Evolutionary conservation across 2,888 invertebrate species (phyloP).

Genomic region (Ormyrus thymus): DNA sequence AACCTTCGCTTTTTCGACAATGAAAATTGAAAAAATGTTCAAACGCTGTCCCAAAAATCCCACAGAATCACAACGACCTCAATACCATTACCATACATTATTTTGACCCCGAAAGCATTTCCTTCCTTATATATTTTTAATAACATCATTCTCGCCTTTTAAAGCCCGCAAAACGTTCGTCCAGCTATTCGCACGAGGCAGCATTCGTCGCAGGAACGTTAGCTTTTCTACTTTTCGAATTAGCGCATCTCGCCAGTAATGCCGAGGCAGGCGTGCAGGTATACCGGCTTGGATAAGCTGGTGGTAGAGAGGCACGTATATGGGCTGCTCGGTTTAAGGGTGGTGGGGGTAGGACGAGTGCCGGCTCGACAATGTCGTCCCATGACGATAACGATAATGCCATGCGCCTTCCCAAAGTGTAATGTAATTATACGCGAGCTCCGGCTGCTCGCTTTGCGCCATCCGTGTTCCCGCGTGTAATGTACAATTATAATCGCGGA

Average conservation of each 20-base stretch:
- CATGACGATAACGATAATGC: conserved; percentile 54
- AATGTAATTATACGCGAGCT: conserved; percentile 51
- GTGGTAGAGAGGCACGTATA: conserved; percentile 28
- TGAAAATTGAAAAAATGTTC: too few relatives aligned
- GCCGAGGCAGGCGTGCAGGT: neutral
- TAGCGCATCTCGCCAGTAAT: conserved; percentile 15
- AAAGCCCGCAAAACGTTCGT: too few relatives aligned
- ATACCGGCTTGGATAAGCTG: neutral
- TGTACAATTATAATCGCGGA: conserved; percentile 53
- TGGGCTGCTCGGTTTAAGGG: conserved; percentile 26
- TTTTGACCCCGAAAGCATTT: neutral
- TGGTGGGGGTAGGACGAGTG: neutral
- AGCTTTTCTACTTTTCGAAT: conserved; percentile 47
- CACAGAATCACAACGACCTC: too few relatives aligned
- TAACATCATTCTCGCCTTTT: neutral
- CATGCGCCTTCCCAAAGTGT: conserved; percentile 47
- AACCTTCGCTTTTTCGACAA: too few relatives aligned
- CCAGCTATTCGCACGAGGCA: too few relatives aligned
- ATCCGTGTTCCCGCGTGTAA: conserved; percentile 48
- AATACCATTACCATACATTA: too few relatives aligned
- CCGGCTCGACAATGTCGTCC: conserved; percentile 49
- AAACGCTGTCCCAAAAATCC: too few relatives aligned
- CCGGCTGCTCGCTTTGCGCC: neutral
- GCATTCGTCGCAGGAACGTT: neutral
- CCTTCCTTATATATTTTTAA: neutral